Evolutionary conservation across 2,888 invertebrate genomes (phyloP), one percentile per base, ranked within the genome.

Genomic region (Cephalotes varians): DNA sequence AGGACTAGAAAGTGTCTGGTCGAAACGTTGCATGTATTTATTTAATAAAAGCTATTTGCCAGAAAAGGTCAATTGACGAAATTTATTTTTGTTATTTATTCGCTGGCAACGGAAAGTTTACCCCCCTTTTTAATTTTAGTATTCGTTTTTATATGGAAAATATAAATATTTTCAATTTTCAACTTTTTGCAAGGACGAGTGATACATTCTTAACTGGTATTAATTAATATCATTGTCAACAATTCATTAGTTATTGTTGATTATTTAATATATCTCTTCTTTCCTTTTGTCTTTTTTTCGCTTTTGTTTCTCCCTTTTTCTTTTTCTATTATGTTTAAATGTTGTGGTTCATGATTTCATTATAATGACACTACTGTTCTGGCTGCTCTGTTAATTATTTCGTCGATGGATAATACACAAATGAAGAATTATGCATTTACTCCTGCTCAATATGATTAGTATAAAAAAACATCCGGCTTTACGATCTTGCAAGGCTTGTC

Each of bases 401-500:
- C 28, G 34, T 18, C 71, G n/a, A 18, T 79, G 18, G 6, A 51
- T 56, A 56, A 54, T 31, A 31, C 58, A 67, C 69, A 40, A 37
- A 62, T 67, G 56, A n/a, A 18, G 58, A 51, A 80, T 80, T 49
- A 72, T 62, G n/a, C n/a, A 62, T 80, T 80, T 28, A 77, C 12
- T 25, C 76, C 49, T 54, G n/a, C n/a, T 54, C 40, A 15, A 47
- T n/a, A 18, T 25, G 18, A 44, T n/a, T 15, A 49, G 49, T 37
- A 47, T 25, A 5, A 34, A 9, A 44, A 56, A 58, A 56, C 60
- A 82, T 82, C 77, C 69, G 67, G 82, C 77, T 82, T 67, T 62
- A 64, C 56, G 28, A 7, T 58, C 56, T 28, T 54, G 58, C 65
- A 47, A 31, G 54, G 37, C 62, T 79, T 60, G 34, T 44, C 54